Percentiles rank a stretch among this genome's conserved stretches.
Conservation (phyloP, 2,888 invertebrate genomes). For the Bellardia bayeri region DNA sequence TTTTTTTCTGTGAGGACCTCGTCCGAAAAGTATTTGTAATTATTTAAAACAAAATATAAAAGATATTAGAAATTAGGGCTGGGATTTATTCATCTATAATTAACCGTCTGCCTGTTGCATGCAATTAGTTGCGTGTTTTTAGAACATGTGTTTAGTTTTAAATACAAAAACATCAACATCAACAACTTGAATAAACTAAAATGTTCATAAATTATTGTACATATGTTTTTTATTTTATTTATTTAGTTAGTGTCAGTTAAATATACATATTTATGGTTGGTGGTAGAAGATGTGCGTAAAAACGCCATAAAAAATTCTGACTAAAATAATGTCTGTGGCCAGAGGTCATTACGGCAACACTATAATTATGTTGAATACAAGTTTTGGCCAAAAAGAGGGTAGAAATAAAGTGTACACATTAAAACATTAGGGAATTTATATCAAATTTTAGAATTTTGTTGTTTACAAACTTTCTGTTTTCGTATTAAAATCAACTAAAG, state of each 20-base stretch:
- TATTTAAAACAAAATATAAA: neutral
- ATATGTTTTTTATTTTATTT: constrained; percentile 11
- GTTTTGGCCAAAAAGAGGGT: neutral
- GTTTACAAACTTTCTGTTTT: neutral
- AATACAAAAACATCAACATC: neutral
- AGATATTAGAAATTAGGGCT: neutral
- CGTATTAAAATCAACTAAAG: neutral
- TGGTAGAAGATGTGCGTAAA: constrained; percentile 37
- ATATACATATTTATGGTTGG: neutral
- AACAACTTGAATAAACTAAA: constrained; percentile 7
- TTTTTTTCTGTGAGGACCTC: no score
- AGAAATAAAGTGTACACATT: neutral
- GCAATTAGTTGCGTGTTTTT: constrained; percentile 43
- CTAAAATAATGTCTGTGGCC: constrained; percentile 20
- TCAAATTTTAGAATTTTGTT: neutral
- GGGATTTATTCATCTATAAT: neutral
- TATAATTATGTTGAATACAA: constrained; percentile 18
- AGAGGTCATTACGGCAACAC: constrained; percentile 12
- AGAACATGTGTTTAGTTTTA: constrained; percentile 38
- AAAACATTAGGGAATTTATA: neutral
- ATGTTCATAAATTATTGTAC: constrained; percentile 25
- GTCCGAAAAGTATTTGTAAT: no score
- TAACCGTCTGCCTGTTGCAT: constrained; percentile 35
- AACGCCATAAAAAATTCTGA: constrained; percentile 6
- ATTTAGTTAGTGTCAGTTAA: neutral